These are phyloP conservation scores for Polydrusus tereticollis DNA, from an alignment of 2,888 invertebrate genomes.

Conservation along the genomic window DNA sequence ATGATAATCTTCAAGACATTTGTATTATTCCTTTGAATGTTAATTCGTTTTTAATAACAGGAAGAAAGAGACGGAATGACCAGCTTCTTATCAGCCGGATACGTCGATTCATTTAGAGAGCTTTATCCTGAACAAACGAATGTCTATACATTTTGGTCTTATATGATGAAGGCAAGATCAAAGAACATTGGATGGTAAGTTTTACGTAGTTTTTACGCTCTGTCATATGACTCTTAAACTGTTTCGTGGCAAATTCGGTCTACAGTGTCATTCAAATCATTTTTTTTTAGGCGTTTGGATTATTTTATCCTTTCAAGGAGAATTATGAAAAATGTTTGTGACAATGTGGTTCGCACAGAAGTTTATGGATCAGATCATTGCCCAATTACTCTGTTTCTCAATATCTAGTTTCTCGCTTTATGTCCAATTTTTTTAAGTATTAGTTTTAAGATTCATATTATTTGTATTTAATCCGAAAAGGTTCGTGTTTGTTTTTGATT, in stretches of 20 bases:
- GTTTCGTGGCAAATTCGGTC: too few species aligned
- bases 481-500: background rate
- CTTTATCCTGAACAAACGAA: slow-evolving; percentile 86
- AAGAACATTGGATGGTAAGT: slow-evolving; percentile 95
- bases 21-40: too few species aligned
- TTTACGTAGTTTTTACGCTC: too few species aligned
- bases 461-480: background rate
- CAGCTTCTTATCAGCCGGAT: slow-evolving; percentile 83
- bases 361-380: slow-evolving; percentile 97
- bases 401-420: slow-evolving; percentile 60
- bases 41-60: slow-evolving; percentile 3
- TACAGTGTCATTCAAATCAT: too few species aligned
- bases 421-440: background rate
- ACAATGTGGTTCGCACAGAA: slow-evolving; percentile 83
- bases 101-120: slow-evolving; percentile 88
- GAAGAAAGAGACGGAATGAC: slow-evolving; percentile 84
- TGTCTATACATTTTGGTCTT: slow-evolving; percentile 96
- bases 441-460: too few species aligned
- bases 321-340: slow-evolving; percentile 82
- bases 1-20: too few species aligned
- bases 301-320: slow-evolving; percentile 93
- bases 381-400: slow-evolving; percentile 85
- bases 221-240: too few species aligned
- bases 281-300: slow-evolving; percentile 86
- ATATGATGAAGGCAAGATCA: slow-evolving; percentile 86